A percentile compares a stretch with the other conserved stretches of the same genome.
phyloP scores from a whole-genome alignment of 2,888 invertebrate species.

The Xylota sylvarum region DNA sequence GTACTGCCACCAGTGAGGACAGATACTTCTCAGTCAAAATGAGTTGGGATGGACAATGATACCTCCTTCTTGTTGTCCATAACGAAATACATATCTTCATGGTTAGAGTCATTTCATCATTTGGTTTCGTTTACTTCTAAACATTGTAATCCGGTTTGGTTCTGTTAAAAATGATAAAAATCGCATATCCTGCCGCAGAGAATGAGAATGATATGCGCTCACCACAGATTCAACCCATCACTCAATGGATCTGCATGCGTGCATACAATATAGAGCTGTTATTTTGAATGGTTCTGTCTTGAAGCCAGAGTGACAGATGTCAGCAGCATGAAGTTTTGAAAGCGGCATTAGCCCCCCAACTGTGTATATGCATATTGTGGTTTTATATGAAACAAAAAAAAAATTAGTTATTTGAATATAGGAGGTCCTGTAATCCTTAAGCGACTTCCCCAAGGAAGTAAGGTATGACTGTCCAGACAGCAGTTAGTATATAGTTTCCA shows the following conservation, averaged over 20 bases:
- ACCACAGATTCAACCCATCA: constrained; percentile 71
- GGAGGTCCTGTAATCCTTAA: neutral
- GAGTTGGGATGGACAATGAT: constrained; percentile 33
- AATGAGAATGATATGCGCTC: constrained; percentile 58
- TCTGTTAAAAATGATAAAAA: constrained; percentile 50
- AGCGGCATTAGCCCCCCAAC: constrained; percentile 9
- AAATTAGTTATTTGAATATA: neutral
- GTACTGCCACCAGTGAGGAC: constrained; percentile 23
- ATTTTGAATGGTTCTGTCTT: constrained; percentile 42
- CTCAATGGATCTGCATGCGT: constrained; percentile 71
- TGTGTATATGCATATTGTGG: neutral
- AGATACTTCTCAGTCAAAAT: constrained; percentile 39
- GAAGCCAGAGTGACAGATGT: constrained; percentile 71
- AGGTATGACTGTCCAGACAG: constrained; percentile 23
- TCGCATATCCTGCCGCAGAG: constrained; percentile 28
- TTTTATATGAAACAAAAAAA: neutral
- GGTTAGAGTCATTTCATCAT: constrained; percentile 54
- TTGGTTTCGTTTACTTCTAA: constrained; percentile 59
- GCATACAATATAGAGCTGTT: constrained; percentile 35
- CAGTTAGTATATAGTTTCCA: constrained; percentile 60
- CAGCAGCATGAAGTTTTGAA: constrained; percentile 60
- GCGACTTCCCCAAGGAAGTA: constrained; percentile 19
- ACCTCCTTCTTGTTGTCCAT: constrained; percentile 69
- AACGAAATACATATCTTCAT: constrained; percentile 52
- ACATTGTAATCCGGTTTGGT: constrained; percentile 60